Evolutionary conservation across 2,888 invertebrate genomes (phyloP), one percentile per base, ranked within the genome.

Genomic region (Coelinius sp.): DNA sequence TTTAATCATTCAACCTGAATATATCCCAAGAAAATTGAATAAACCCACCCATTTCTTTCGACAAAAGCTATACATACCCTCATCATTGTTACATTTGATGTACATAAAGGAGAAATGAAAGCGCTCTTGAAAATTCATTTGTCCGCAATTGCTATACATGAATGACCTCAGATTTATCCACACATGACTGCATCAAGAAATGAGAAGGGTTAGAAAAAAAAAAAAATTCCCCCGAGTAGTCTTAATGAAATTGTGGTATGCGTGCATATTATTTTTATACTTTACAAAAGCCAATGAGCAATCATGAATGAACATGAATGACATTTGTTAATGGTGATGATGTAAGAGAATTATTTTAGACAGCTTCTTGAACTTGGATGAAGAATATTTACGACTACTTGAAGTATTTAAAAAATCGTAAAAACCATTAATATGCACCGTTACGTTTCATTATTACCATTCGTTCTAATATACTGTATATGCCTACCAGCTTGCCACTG

Each of bases 391-490:
- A 24, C n/a, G 44, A 20, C 41, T 20, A 20, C 20, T 25, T 25
- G 41, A 17, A 41, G 31, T 71, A 65, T 52, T 17, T 24, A 64
- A 41, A 65, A 66, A 76, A 78, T 80, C 79, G 81, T 81, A 81
- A 81, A 80, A 78, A 79, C 80, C 77, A 81, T 82, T 81, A 82
- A 80, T 81, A 85, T 82, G 81, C 83, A 62, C 76, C 80, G 79
- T 79, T 81, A 78, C 79, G 81, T 62, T 27, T 67, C 75, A 74
- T 84, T 83, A 83, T 84, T 84, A 81, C 82, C 84, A 86, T 86
- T 85, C 84, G 84, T 86, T 86, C 85, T 86, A 85, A 86, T 86
- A 84, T 78, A 72, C 68, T 31, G 73, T 70, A 75, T 69, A 70
- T 77, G n/a, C n/a, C n/a, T n/a, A n/a, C n/a, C n/a, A n/a, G 77